Percentiles rank a stretch among this genome's conserved stretches.
phyloP scores from a whole-genome alignment of 1,140 invertebrate species.

The Dreissena polymorpha region DNA sequence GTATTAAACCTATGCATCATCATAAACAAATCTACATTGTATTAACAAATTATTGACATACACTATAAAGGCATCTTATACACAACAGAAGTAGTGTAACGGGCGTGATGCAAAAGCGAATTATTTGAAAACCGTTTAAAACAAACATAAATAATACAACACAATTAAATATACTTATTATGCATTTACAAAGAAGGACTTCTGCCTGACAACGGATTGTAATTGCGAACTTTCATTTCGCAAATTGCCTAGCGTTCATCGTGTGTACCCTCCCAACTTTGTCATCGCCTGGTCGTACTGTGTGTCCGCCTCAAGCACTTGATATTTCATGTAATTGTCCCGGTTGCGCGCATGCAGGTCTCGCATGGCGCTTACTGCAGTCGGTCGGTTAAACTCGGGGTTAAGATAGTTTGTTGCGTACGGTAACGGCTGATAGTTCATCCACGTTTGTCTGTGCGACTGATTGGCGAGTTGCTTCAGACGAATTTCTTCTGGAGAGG shows the following conservation, averaged over 20 bases:
- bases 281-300: slow-evolving; percentile 68
- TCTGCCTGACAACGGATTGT: too few relatives aligned
- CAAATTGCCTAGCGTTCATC: not conserved
- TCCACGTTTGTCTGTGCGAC: slow-evolving; percentile 56
- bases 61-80: too few relatives aligned
- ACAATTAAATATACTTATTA: too few relatives aligned
- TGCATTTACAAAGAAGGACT: too few relatives aligned
- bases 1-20: too few relatives aligned
- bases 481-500: slow-evolving; percentile 17
- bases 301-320: slow-evolving; percentile 62
- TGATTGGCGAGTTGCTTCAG: not conserved
- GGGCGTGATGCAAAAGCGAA: too few relatives aligned
- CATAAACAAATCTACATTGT: too few relatives aligned
- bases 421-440: slow-evolving; percentile 66
- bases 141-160: too few relatives aligned
- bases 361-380: slow-evolving; percentile 52
- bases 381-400: slow-evolving; percentile 70
- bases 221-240: too few relatives aligned
- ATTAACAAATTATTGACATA: too few relatives aligned
- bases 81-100: too few relatives aligned
- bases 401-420: slow-evolving; percentile 68
- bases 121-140: too few relatives aligned
- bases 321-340: slow-evolving; percentile 43
- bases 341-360: slow-evolving; percentile 22
- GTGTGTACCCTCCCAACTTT: slow-evolving; percentile 56